Conservation (phyloP, 2,113 vertebrate genomes). For the Rana temporaria region DNA sequence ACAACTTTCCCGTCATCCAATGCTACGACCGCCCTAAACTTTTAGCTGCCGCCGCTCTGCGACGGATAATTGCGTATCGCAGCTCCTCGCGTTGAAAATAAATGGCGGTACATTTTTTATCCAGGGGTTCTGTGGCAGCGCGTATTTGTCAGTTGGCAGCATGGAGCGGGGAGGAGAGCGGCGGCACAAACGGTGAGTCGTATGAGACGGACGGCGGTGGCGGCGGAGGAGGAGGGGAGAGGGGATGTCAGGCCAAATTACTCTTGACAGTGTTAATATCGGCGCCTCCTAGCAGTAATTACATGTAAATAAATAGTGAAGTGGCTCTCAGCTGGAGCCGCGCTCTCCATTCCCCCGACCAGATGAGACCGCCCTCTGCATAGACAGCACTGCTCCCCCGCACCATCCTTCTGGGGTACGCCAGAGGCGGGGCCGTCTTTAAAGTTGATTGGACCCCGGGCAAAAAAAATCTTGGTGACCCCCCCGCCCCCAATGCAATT, state of each 20-base stretch:
- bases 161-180: background rate
- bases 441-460: too few relatives aligned
- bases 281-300: slow-evolving; percentile 99
- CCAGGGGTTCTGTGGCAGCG: too few relatives aligned
- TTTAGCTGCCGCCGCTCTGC: too few relatives aligned
- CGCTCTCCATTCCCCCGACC: slow-evolving; percentile 69
- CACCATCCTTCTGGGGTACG: background rate
- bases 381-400: background rate
- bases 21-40: too few relatives aligned
- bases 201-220: slow-evolving; percentile 76
- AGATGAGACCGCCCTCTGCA: slow-evolving; percentile 66
- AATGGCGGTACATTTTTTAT: too few relatives aligned
- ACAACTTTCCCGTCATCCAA: too few relatives aligned
- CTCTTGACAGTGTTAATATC: slow-evolving; percentile 99
- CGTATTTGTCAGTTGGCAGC: too few relatives aligned
- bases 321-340: slow-evolving; percentile 98
- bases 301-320: slow-evolving; percentile 99
- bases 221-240: slow-evolving; percentile 85
- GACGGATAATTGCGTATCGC: too few relatives aligned
- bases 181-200: background rate
- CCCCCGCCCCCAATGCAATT: too few relatives aligned
- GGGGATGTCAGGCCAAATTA: slow-evolving; percentile 99
- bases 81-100: too few relatives aligned
- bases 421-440: too few relatives aligned
- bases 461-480: too few relatives aligned